Evolutionary conservation across 2,888 invertebrate species (phyloP).

Genomic region (Augiades crinisus): DNA sequence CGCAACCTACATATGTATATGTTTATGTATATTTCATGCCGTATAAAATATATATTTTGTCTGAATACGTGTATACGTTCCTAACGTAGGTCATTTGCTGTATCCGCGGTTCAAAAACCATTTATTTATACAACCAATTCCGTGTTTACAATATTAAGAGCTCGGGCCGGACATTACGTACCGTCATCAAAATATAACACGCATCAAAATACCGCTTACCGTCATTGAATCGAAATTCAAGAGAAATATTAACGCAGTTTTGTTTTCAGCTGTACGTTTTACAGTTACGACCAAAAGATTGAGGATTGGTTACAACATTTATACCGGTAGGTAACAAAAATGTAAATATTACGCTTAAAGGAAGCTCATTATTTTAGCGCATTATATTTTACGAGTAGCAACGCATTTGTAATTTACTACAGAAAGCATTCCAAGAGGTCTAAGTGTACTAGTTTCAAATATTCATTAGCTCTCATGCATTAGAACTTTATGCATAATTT

Average conservation of each 20-base stretch:
- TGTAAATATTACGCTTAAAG: no score
- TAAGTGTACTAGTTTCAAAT: no score
- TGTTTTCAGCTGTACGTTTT: constrained; percentile 54
- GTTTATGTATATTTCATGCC: no score
- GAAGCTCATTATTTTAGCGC: no score
- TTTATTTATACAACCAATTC: constrained; percentile 28
- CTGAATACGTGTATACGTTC: no score
- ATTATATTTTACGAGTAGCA: no score
- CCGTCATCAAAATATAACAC: constrained; percentile 34
- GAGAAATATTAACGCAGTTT: constrained; percentile 54
- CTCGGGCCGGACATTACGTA: constrained; percentile 25
- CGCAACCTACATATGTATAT: no score
- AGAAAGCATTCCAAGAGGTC: no score
- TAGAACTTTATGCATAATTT: no score
- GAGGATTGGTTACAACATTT: constrained; percentile 29
- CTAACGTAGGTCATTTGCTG: constrained; percentile 4
- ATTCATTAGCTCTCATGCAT: no score
- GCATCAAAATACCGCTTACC: constrained; percentile 34
- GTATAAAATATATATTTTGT: no score
- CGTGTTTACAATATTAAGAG: constrained; percentile 21
- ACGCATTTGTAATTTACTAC: no score
- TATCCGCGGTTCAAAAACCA: constrained; percentile 9
- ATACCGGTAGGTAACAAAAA: neutral
- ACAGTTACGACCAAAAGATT: constrained; percentile 44
- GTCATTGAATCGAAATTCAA: constrained; percentile 36